Evolutionary conservation across 2,113 vertebrate species (phyloP).

Genomic region (Nesoenas mayeri): DNA sequence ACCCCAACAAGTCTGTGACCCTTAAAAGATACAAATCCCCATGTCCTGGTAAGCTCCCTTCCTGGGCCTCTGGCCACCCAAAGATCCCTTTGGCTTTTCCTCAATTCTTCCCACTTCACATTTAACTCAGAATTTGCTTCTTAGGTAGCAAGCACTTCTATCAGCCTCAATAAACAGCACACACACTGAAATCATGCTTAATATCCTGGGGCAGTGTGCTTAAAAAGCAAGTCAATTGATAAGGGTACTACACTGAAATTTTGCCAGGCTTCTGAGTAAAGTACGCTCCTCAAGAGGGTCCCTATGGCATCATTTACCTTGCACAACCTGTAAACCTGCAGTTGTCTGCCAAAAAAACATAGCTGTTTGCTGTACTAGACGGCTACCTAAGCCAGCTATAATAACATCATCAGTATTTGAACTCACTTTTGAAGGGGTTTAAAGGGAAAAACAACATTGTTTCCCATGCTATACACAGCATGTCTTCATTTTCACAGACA

Average conservation of each 20-base stretch:
- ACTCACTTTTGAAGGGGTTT: background rate
- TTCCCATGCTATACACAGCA: background rate
- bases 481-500: background rate
- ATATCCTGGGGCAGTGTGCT: background rate
- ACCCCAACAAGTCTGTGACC: background rate
- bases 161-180: background rate
- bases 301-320: background rate
- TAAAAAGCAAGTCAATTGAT: background rate
- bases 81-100: background rate
- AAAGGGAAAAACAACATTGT: fast-evolving
- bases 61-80: background rate
- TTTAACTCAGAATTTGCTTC: background rate
- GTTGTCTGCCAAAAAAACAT: background rate
- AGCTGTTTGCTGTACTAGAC: background rate
- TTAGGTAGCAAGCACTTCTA: background rate
- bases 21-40: background rate
- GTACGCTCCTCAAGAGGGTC: background rate
- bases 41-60: background rate
- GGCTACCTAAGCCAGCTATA: background rate
- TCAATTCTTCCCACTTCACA: background rate
- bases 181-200: background rate
- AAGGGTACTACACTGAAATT: background rate
- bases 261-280: background rate
- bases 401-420: background rate
- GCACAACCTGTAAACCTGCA: background rate